Base-by-base conservation (phyloP, 2,797 vertebrate genomes). In the Notolepis coatsorum region DNA sequence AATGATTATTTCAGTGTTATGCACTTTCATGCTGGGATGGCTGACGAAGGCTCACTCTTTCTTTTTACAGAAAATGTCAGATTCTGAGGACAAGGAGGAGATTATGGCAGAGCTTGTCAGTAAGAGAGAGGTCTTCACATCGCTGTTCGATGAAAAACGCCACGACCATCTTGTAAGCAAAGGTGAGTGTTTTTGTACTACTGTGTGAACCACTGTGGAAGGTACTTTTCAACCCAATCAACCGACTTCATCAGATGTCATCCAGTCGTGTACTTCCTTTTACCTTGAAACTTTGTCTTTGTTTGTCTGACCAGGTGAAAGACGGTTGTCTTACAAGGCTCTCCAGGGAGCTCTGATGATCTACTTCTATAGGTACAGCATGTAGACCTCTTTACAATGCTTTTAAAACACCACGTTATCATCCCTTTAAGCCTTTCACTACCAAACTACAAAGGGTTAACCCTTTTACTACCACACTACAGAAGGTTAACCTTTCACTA, bases 321-420 rank as follows among this genome's bases (percentile, higher is more conserved):
- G 97, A 66, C 81, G 97, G 35, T 50, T 99, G 18, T 99, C 97
- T 2, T 98, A 97, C 78, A 95, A 94, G 82, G 97, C 96, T 38
- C 90, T 98, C 21, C 95, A 99, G 76, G 97, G 97, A 7, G 96
- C 97, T 37, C 84, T 99, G 79, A 98, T 99, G 97, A 98, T 99
- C 75, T 93, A 95, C 79, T 99, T 98, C 87, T 99, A 98, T 91
- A 98, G 97, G 97, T 98, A n/a, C n/a, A n/a, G n/a, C n/a, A 84
- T 15, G 62, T 43, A 1, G 1, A 33, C 3, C 13, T 41, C 66
- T 45, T 48, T 24, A 4, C 23, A 17, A 3, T 1, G 7, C 57
- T 25, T 41, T 1, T 65, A 48, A 62, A 6, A 8, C 7, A 27
- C 39, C n/a, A n/a, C n/a, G n/a, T n/a, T n/a, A n/a, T n/a, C n/a